phyloP scores from a whole-genome alignment of 2,113 vertebrate genomes.

The cattle (Bos taurus) region DNA sequence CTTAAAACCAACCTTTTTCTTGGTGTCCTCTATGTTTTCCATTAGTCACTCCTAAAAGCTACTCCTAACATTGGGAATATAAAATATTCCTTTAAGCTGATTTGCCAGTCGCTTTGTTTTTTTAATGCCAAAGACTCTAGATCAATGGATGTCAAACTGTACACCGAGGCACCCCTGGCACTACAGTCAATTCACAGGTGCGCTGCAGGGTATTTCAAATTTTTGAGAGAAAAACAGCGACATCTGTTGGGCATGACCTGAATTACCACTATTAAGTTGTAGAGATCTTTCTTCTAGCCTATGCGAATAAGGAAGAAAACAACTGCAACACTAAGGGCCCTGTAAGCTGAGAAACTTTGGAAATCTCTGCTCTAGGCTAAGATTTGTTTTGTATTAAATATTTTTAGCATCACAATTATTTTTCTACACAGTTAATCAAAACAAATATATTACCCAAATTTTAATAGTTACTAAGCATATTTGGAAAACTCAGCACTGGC shows the following conservation, averaged over 20 bases:
- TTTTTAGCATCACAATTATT: background rate
- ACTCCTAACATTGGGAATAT: background rate
- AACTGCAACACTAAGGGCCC: background rate
- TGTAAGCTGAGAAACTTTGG: background rate
- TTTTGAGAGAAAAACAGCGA: conserved; percentile 55
- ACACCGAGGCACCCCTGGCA: background rate
- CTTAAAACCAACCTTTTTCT: background rate
- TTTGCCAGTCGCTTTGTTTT: background rate
- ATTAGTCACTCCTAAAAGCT: background rate
- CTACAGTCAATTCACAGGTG: background rate
- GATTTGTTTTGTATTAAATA: background rate
- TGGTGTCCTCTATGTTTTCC: background rate
- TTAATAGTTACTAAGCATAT: background rate
- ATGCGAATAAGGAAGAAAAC: background rate
- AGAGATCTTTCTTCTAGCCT: background rate
- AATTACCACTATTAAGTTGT: background rate
- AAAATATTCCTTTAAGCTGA: background rate
- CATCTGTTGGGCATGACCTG: conserved; percentile 60
- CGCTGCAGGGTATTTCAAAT: background rate
- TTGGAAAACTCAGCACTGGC: too few species aligned
- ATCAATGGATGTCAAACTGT: background rate
- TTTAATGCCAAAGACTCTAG: background rate
- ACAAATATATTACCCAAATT: background rate
- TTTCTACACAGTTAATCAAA: background rate
- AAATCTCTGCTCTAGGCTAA: background rate